phyloP scores from a whole-genome alignment of 2,113 vertebrate genomes.

The Corvus cornix region DNA sequence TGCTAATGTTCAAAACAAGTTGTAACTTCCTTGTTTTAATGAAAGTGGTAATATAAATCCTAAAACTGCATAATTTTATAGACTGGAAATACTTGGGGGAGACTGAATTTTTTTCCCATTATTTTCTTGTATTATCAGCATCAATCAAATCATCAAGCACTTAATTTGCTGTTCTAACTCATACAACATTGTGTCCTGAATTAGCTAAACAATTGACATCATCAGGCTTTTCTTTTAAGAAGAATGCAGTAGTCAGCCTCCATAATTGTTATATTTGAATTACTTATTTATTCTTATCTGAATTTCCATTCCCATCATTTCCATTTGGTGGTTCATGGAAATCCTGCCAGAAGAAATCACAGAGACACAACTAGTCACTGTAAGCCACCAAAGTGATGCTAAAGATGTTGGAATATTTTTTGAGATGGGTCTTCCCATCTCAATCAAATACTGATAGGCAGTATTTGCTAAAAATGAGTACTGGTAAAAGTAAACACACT shows the following conservation, averaged over 20 bases:
- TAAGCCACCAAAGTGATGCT: not conserved
- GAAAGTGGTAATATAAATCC: not conserved
- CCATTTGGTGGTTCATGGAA: not conserved
- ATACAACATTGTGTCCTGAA: fast-evolving
- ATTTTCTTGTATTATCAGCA: not conserved
- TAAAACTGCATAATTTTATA: not conserved
- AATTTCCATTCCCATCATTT: not conserved
- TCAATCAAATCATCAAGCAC: not conserved
- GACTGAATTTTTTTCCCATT: not conserved
- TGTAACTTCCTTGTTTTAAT: not conserved
- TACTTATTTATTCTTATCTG: not conserved
- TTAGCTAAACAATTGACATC: not conserved
- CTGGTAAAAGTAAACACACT: not conserved
- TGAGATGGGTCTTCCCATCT: not conserved
- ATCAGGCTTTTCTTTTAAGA: not conserved
- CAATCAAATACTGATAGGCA: not conserved
- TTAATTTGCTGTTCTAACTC: not conserved
- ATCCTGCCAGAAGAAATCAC: not conserved
- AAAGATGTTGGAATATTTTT: not conserved
- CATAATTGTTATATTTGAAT: not conserved
- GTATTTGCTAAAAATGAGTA: not conserved
- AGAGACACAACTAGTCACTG: not conserved
- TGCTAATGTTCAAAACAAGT: not conserved
- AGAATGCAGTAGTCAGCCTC: not conserved
- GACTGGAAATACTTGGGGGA: not conserved